phyloP scores from a whole-genome alignment of 2,113 vertebrate species.

The Geococcyx californianus region DNA sequence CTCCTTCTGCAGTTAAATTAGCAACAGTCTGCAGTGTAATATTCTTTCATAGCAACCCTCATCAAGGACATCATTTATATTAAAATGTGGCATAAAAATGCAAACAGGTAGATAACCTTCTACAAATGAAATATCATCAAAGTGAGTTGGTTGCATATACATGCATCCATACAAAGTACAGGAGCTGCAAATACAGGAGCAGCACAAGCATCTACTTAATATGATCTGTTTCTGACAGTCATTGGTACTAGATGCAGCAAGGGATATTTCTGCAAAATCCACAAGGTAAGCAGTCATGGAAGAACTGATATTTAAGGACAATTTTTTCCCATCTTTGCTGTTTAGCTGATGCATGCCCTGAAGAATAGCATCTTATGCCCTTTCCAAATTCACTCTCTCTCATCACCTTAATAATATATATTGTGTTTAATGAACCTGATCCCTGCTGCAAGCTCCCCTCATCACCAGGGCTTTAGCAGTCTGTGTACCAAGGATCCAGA shows the following conservation, averaged over 20 bases:
- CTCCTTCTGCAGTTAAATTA: background rate
- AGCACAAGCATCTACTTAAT: background rate
- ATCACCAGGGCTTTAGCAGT: background rate
- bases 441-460: background rate
- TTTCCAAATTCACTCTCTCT: background rate
- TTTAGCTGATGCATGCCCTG: background rate
- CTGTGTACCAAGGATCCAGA: background rate
- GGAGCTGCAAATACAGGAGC: too few relatives aligned
- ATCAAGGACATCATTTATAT: too few relatives aligned
- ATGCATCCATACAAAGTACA: too few relatives aligned
- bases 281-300: fast-evolving
- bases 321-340: background rate
- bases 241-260: background rate
- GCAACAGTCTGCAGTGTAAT: background rate
- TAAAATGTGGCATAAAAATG: too few relatives aligned
- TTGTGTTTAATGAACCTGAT: background rate
- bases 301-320: background rate
- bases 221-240: background rate
- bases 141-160: too few relatives aligned
- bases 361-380: background rate
- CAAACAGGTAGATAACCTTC: too few relatives aligned
- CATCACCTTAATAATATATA: background rate
- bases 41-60: too few relatives aligned
- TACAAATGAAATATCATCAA: too few relatives aligned
- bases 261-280: background rate